These are phyloP conservation scores for Rana temporaria DNA, from an alignment of 2,113 vertebrate species.

Conservation along the genomic window DNA sequence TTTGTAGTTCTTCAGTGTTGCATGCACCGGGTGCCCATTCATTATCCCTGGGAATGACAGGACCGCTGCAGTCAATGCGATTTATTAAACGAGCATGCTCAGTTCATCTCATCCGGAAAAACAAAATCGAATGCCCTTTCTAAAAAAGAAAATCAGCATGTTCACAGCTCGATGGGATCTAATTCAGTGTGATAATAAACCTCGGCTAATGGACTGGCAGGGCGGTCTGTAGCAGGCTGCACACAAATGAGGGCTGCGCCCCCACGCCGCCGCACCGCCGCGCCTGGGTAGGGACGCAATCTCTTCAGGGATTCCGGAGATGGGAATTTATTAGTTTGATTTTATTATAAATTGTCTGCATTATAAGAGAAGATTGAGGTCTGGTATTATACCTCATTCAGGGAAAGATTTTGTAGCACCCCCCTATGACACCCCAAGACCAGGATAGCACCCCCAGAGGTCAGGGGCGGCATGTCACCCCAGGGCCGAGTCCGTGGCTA, in stretches of 20 bases:
- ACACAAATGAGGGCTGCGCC: too few relatives aligned
- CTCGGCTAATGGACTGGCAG: neutral
- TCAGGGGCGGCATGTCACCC: too few relatives aligned
- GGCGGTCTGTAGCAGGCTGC: neutral
- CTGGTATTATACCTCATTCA: too few relatives aligned
- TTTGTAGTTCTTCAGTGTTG: too few relatives aligned
- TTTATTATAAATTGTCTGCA: too few relatives aligned
- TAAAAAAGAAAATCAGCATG: neutral
- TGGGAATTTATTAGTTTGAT: neutral
- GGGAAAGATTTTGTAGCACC: too few relatives aligned
- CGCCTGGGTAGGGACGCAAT: neutral
- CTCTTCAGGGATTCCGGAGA: neutral
- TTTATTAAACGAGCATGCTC: neutral
- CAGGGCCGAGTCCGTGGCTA: too few relatives aligned
- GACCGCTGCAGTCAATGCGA: neutral
- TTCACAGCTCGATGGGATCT: constrained; percentile 15
- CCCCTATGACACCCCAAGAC: too few relatives aligned
- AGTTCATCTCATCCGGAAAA: neutral
- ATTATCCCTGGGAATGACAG: neutral
- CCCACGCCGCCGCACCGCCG: too few relatives aligned
- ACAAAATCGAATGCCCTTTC: neutral
- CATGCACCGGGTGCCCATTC: too few relatives aligned
- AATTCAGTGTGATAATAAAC: constrained; percentile 4
- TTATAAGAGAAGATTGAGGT: too few relatives aligned
- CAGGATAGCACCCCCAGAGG: too few relatives aligned